Percentiles rank a stretch among this genome's conserved stretches.
phyloP scores from a whole-genome alignment of 2,888 invertebrate genomes.

The Ariolimax columbianus region DNA sequence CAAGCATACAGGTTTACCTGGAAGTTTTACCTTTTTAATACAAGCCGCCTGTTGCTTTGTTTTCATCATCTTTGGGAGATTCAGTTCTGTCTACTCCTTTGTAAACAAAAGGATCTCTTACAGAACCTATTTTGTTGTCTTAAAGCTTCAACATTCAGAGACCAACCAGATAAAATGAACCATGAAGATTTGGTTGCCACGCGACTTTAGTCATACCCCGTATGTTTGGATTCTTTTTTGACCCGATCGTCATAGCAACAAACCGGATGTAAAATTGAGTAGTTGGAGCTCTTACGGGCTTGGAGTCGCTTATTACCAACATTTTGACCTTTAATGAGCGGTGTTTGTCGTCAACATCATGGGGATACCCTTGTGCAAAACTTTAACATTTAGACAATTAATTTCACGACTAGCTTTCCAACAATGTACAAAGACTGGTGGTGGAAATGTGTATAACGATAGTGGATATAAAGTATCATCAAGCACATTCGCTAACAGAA shows the following conservation, averaged over 20 bases:
- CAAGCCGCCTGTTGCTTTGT: conserved; percentile 40
- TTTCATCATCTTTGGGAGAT: conserved; percentile 50
- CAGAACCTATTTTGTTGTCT: background rate
- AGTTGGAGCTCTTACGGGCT: background rate
- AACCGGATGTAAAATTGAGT: conserved; percentile 41
- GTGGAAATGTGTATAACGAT: background rate
- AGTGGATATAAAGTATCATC: background rate
- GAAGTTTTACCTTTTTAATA: conserved; percentile 52
- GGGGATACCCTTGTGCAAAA: background rate
- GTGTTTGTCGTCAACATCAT: conserved; percentile 1
- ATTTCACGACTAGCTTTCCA: background rate
- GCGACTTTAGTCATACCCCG: conserved; percentile 60
- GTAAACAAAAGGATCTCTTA: conserved; percentile 16
- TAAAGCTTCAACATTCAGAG: conserved; percentile 46
- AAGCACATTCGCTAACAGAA: background rate
- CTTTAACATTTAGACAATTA: background rate
- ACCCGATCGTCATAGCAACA: conserved; percentile 51
- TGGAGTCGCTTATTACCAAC: background rate
- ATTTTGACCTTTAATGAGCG: background rate
- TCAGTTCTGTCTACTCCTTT: conserved; percentile 2
- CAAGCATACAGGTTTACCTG: conserved; percentile 36
- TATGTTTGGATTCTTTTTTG: conserved; percentile 57
- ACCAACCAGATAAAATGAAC: conserved; percentile 50
- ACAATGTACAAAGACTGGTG: background rate
- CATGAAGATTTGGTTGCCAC: conserved; percentile 54